phyloP scores from a whole-genome alignment of 2,113 vertebrate genomes.

The mouse (Mus musculus) region DNA sequence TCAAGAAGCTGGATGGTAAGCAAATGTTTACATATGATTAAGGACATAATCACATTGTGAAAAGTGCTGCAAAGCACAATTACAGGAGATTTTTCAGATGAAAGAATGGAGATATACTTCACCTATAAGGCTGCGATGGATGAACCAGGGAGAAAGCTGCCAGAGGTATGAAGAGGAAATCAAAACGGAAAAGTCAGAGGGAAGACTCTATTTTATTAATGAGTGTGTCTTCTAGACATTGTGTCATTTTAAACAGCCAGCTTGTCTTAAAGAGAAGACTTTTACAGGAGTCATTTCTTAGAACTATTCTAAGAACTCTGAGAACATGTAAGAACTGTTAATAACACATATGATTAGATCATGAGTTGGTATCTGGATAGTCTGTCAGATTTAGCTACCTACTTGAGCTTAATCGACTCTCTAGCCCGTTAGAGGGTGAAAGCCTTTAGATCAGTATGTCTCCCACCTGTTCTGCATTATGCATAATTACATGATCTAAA shows the following conservation, averaged over 20 bases:
- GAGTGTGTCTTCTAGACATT: neutral
- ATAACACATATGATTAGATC: neutral
- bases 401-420: neutral
- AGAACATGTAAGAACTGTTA: neutral
- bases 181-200: neutral
- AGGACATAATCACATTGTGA: neutral
- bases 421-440: neutral
- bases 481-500: constrained; percentile 15
- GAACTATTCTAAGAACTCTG: neutral
- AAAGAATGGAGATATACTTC: neutral
- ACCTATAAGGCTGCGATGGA: neutral
- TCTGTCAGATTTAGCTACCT: constrained; percentile 33
- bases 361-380: neutral
- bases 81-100: neutral
- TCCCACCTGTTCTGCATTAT: neutral
- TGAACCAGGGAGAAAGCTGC: neutral
- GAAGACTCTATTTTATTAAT: neutral
- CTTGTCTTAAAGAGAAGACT: constrained; percentile 1
- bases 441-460: neutral
- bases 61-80: neutral
- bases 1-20: neutral
- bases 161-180: neutral
- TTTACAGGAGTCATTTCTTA: constrained; percentile 20
- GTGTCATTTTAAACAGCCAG: neutral
- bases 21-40: constrained; percentile 40